Percentiles rank a stretch among this genome's conserved stretches.
Evolutionary conservation across 2,797 vertebrate genomes (phyloP).

Genomic region (Peromyscus melanophrys): DNA sequence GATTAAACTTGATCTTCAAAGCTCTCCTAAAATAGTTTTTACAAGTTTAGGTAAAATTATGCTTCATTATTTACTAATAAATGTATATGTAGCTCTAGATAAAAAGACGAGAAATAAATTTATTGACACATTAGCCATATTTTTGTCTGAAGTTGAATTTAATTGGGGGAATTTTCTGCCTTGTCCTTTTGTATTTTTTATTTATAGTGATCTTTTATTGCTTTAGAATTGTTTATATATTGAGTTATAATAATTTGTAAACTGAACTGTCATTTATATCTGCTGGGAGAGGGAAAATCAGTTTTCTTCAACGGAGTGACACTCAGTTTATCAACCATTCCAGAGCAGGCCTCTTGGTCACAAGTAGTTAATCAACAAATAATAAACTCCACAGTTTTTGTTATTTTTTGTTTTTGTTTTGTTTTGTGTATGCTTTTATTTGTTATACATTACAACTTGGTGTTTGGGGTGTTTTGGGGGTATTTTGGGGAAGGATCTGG

Average conservation of each 20-base stretch:
- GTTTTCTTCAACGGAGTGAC: neutral
- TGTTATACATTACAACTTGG: neutral
- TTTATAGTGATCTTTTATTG: neutral
- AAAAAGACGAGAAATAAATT: neutral
- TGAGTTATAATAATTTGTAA: neutral
- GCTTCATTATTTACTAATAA: slow-evolving; percentile 45
- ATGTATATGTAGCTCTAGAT: neutral
- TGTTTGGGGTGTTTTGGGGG: neutral
- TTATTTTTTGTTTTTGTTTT: neutral
- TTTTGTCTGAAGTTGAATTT: slow-evolving; percentile 1
- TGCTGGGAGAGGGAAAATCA: neutral
- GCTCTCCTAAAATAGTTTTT: neutral
- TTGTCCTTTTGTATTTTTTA: neutral
- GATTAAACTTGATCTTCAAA: slow-evolving; percentile 39
- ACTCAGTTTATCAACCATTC: neutral
- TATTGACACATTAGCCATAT: neutral
- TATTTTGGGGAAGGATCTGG: neutral
- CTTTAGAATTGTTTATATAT: slow-evolving; percentile 5
- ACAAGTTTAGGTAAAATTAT: slow-evolving; percentile 44
- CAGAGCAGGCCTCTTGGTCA: neutral
- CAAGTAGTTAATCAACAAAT: neutral
- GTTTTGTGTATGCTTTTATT: neutral
- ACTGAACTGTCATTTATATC: neutral
- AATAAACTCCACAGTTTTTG: neutral
- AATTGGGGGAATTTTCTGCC: neutral